A percentile compares a stretch with the other conserved stretches of the same genome.
These are phyloP conservation scores for Dicyrtomina minuta DNA, from an alignment of 2,888 invertebrate species.

Conservation along the genomic window DNA sequence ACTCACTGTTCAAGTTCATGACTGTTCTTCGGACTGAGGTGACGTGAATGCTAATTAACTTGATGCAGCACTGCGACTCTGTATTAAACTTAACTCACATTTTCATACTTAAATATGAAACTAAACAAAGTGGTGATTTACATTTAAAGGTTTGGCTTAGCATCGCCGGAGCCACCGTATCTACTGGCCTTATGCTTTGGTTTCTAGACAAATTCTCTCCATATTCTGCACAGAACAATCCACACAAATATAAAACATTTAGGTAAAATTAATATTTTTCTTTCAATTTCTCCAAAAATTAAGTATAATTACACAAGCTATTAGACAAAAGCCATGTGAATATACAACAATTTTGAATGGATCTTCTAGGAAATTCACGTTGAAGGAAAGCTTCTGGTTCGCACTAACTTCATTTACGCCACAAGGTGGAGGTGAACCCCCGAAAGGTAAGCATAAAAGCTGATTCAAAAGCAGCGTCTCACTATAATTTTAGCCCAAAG, in stretches of 20 bases:
- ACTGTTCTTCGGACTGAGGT: slow-evolving; percentile 84
- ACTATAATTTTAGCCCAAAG: no score
- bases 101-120: no score
- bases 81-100: no score
- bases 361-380: slow-evolving; percentile 72
- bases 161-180: slow-evolving; percentile 76
- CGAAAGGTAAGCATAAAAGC: slow-evolving; percentile 61
- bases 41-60: slow-evolving; percentile 58
- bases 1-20: slow-evolving; percentile 90
- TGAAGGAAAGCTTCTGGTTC: slow-evolving; percentile 93
- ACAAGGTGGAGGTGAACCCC: slow-evolving; percentile 87
- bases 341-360: slow-evolving; percentile 4
- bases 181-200: slow-evolving; percentile 86
- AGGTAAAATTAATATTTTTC: no score
- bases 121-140: no score
- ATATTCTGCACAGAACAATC: slow-evolving; percentile 80
- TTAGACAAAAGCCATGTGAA: no score
- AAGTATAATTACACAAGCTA: no score
- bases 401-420: slow-evolving; percentile 89
- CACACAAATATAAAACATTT: slow-evolving; percentile 52
- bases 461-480: no score
- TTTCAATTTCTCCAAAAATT: no score
- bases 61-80: no score
- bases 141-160: slow-evolving; percentile 51
- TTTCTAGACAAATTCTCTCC: slow-evolving; percentile 85